Evolutionary conservation across 1,140 invertebrate species (phyloP), one percentile per base, ranked within the genome.

Genomic region (Drosophila pachea): DNA sequence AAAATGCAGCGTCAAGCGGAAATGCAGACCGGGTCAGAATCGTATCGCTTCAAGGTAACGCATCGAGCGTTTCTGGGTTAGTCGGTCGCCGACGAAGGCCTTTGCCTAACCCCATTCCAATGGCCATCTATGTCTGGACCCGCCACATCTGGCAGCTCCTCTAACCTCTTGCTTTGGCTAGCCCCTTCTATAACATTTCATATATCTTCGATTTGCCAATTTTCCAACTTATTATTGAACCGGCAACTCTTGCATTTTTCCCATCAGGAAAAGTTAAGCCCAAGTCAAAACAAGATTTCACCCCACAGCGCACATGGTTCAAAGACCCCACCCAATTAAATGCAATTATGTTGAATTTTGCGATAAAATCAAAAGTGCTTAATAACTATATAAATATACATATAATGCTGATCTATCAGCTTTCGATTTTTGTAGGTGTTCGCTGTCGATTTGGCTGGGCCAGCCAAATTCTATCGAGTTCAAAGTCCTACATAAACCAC

Each of bases 171-270:
- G 11, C 40, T 3, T 22, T 43, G 40, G 40, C 40, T 43, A 43
- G 40, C 40, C 40, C 5, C 5, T 43, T 43, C n/a, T n/a, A n/a
- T n/a, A n/a, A n/a, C n/a, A n/a, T n/a, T n/a, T n/a, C 4, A 7
- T 43, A 7, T 43, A 12, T 43, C 5, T 14, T 12, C 74, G 14
- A 45, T 29, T 63, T 56, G 33, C 29, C 62, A 59, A 66, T 62
- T 32, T 71, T 40, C 14, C 63, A 66, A 43, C 66, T 74, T 62
- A 49, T 82, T 73, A 78, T 48, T 79, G 64, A 83, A 82, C 54
- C 36, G 9, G 32, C 36, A 36, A 9, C 63, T 73, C 32, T 45
- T 48, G 22, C 38, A 33, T 12, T 72, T 62, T 47, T 40, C 29
- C 7, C 8, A 31, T 16, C 33, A 54, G 43, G 12, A 45, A 42